Percentiles rank a stretch among this genome's conserved stretches.
These are phyloP conservation scores for Mylabris phalerata DNA, from an alignment of 1,140 invertebrate genomes.

Conservation along the genomic window DNA sequence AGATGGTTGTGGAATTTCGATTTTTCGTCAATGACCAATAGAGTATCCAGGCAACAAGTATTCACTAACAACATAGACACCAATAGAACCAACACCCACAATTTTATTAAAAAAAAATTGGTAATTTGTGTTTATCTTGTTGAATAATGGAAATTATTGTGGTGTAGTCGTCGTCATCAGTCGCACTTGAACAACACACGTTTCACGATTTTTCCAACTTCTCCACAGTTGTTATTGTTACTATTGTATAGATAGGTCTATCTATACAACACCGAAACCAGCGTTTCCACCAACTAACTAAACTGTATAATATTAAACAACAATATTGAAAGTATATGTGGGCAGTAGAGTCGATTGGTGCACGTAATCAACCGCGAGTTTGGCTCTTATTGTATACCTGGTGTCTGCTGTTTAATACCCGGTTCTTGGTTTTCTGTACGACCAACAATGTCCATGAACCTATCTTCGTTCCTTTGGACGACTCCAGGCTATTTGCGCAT, in stretches of 20 bases:
- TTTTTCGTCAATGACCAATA: background rate
- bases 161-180: background rate
- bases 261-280: too few species aligned
- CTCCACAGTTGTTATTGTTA: too few species aligned
- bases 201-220: too few species aligned
- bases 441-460: conserved; percentile 20
- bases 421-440: background rate
- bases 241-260: too few species aligned
- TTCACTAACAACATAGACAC: conserved; percentile 16
- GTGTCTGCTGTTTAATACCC: conserved; percentile 8
- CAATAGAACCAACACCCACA: background rate
- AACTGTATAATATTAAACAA: conserved; percentile 5
- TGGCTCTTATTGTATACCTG: conserved; percentile 17
- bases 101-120: background rate
- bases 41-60: conserved; percentile 21
- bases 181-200: too few species aligned
- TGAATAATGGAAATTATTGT: background rate
- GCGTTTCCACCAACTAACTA: conserved; percentile 5
- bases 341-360: conserved; percentile 13
- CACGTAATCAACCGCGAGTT: conserved; percentile 6
- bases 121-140: background rate
- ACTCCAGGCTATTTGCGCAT: conserved; percentile 4
- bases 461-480: background rate
- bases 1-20: background rate
- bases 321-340: conserved; percentile 18